Evolutionary conservation across 2,888 invertebrate species (phyloP), one percentile per base, ranked within the genome.

Genomic region (Bugulina stolonifera): DNA sequence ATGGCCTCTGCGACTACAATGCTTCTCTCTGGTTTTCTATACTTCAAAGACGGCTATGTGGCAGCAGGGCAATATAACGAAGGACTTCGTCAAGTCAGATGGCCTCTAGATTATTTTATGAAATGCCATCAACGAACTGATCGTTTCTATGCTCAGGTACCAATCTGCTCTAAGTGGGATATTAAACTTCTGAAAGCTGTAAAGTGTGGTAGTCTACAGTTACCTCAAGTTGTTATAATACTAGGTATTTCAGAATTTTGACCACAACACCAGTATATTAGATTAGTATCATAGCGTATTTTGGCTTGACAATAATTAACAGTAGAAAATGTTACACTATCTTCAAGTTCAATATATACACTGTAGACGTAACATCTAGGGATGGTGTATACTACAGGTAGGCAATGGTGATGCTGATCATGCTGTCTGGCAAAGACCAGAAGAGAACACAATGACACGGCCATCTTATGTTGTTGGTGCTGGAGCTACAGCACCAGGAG

Each of bases 101-200:
- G 88, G 88, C 87, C 87, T 0, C 86, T 87, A 0, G 88, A 89
- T 79, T 89, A 88, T 77, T 87, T 89, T 78, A 85, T 89, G 75
- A 89, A 89, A 78, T 76, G 79, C 71, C 78, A 79, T 72, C 77
- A 77, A 35, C 14, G 34, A 25, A 72, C 69, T 29, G 69, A 76
- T 54, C 70, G 72, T 35, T 72, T 76, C 64, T 76, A 75, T 54
- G 74, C 72, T 5, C 76, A 76, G 76, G 76, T 69, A 69, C n/a
- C n/a, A n/a, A n/a, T n/a, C n/a, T n/a, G n/a, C n/a, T n/a, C n/a
- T n/a, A n/a, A n/a, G n/a, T n/a, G n/a, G n/a, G n/a, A n/a, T n/a
- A n/a, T n/a, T n/a, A n/a, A n/a, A n/a, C n/a, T n/a, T n/a, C n/a
- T n/a, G n/a, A n/a, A n/a, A n/a, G n/a, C n/a, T n/a, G n/a, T n/a